Conservation (phyloP, 2,797 vertebrate species). For the Pogonophryne albipinna region DNA sequence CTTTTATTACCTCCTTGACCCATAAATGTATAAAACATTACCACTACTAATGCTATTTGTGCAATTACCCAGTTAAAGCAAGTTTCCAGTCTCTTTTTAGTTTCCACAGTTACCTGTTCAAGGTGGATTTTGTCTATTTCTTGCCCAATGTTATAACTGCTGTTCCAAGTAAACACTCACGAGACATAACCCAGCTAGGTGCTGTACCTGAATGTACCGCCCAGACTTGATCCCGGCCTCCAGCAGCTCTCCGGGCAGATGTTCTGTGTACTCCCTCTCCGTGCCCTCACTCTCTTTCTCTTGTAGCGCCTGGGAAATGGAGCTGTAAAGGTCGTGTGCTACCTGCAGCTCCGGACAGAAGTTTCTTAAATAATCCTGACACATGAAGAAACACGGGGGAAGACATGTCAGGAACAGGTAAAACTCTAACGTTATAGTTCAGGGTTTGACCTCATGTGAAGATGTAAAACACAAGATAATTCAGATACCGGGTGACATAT, state of each 20-base stretch:
- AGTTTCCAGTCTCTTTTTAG: neutral
- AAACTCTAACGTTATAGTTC: neutral
- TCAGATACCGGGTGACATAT: neutral
- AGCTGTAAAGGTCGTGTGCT: constrained; percentile 89
- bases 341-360: constrained; percentile 93
- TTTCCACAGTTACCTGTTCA: too few relatives aligned
- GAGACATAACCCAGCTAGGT: neutral
- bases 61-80: neutral
- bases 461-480: neutral
- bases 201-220: constrained; percentile 90
- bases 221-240: constrained; percentile 96
- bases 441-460: neutral
- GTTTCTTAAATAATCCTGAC: constrained; percentile 91
- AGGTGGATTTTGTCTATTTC: neutral
- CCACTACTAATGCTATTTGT: neutral
- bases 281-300: constrained; percentile 88
- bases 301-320: constrained; percentile 88
- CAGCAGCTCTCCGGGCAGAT: constrained; percentile 89
- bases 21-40: neutral
- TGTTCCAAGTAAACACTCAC: neutral
- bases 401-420: neutral
- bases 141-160: neutral
- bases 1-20: neutral
- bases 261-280: constrained; percentile 91
- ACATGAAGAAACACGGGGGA: neutral